Conservation (phyloP, 1,140 invertebrate genomes). For the Sminthurides bifidus region DNA sequence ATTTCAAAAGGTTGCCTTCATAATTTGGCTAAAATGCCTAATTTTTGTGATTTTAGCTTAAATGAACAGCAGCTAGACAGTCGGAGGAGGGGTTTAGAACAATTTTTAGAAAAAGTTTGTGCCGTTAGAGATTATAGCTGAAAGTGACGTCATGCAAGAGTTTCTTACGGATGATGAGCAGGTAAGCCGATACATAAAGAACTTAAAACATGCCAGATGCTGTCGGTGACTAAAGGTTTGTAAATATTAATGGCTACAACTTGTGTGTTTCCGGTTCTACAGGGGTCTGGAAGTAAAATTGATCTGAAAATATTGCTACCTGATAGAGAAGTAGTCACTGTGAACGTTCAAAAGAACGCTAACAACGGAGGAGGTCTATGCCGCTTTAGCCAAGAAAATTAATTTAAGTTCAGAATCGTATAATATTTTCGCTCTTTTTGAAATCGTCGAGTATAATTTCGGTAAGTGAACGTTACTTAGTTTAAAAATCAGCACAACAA, state of each 20-base stretch:
- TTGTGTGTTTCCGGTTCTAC: not conserved
- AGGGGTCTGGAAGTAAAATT: conserved; percentile 70
- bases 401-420: conserved; percentile 64
- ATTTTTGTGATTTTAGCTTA: conserved; percentile 39
- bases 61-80: conserved; percentile 95
- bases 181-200: too few species aligned
- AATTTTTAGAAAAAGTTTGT: conserved; percentile 97
- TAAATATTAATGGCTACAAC: not conserved
- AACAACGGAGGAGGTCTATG: conserved; percentile 84
- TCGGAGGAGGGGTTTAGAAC: conserved; percentile 81
- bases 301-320: conserved; percentile 77
- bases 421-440: conserved; percentile 92
- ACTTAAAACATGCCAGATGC: too few species aligned
- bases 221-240: too few species aligned
- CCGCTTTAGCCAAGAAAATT: conserved; percentile 75
- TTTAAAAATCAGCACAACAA: too few species aligned
- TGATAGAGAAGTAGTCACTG: conserved; percentile 77
- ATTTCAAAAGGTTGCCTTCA: not conserved
- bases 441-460: conserved; percentile 95
- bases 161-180: conserved; percentile 83
- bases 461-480: conserved; percentile 45
- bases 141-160: conserved; percentile 93
- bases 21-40: not conserved
- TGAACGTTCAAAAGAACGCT: conserved; percentile 81
- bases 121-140: conserved; percentile 94